phyloP scores from a whole-genome alignment of 2,797 vertebrate genomes.

The Perodicticus potto region DNA sequence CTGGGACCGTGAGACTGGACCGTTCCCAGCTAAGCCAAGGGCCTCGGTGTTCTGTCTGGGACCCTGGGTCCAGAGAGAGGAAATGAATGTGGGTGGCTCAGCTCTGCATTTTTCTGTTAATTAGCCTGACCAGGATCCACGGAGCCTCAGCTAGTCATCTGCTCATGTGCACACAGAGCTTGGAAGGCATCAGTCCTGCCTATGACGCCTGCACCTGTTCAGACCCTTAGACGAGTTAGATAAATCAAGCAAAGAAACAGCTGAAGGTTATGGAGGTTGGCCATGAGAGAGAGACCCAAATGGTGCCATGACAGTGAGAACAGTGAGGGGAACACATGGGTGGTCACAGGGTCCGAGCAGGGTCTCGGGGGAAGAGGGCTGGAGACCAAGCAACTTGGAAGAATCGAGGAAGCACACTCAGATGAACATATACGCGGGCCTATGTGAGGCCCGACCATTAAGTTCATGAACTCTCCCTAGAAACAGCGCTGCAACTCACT shows the following conservation, averaged over 20 bases:
- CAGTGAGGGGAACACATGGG: neutral
- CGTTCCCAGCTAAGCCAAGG: no score
- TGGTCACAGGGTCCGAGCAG: neutral
- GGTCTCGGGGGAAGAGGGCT: neutral
- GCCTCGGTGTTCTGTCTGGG: neutral
- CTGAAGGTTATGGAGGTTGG: no score
- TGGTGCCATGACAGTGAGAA: accelerated
- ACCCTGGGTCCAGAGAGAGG: no score
- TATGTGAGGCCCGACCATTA: no score
- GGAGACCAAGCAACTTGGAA: no score
- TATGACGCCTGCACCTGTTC: neutral
- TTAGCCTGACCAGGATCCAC: accelerated
- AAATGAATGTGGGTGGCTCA: no score
- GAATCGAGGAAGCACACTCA: neutral
- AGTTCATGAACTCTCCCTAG: no score
- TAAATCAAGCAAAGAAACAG: neutral
- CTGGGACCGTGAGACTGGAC: accelerated
- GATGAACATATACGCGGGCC: neutral
- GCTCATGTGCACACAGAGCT: no score
- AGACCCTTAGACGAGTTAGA: neutral
- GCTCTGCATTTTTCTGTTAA: neutral
- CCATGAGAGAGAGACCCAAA: neutral
- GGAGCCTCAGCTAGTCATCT: no score
- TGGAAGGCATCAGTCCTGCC: accelerated
- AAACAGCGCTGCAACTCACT: no score